A percentile compares a stretch with the other conserved stretches of the same genome.
Conservation (phyloP, 1,140 invertebrate species). For the Panulirus ornatus region DNA sequence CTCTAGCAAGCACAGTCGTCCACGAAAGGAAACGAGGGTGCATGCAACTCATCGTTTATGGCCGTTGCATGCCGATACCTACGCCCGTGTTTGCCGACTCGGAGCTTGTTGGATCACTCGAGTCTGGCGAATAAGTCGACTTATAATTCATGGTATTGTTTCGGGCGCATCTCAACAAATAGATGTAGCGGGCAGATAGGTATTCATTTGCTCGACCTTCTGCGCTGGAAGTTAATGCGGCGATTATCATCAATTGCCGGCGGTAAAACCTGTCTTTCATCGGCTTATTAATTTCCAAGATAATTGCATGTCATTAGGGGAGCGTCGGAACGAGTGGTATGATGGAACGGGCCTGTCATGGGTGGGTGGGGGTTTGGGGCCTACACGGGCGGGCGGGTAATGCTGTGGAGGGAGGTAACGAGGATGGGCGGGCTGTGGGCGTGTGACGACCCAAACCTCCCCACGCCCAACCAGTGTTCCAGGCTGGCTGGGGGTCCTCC, state of each 20-base stretch:
- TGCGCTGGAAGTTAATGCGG: constrained; percentile 25
- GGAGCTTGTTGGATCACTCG: neutral
- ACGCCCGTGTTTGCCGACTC: neutral
- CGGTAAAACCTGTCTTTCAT: constrained; percentile 56
- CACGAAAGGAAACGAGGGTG: neutral
- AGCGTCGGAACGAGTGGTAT: constrained; percentile 26
- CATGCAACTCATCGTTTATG: neutral
- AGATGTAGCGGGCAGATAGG: neutral
- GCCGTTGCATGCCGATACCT: neutral
- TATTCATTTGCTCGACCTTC: neutral
- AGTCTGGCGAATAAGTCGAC: neutral
- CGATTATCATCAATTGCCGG: constrained; percentile 48
- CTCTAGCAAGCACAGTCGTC: neutral
- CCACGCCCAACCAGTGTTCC: neutral
- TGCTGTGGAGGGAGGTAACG: neutral
- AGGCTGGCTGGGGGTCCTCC: constrained; percentile 10
- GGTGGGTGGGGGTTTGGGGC: too few species aligned
- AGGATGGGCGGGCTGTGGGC: neutral
- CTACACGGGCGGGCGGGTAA: too few species aligned
- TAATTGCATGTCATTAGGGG: constrained; percentile 55
- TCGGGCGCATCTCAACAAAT: neutral
- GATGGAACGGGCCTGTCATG: constrained; percentile 26
- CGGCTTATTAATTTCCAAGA: constrained; percentile 51
- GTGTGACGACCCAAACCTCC: too few species aligned
- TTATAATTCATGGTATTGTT: neutral